Evolutionary conservation across 2,888 invertebrate species (phyloP).

Genomic region (Willowsia nigromaculata): DNA sequence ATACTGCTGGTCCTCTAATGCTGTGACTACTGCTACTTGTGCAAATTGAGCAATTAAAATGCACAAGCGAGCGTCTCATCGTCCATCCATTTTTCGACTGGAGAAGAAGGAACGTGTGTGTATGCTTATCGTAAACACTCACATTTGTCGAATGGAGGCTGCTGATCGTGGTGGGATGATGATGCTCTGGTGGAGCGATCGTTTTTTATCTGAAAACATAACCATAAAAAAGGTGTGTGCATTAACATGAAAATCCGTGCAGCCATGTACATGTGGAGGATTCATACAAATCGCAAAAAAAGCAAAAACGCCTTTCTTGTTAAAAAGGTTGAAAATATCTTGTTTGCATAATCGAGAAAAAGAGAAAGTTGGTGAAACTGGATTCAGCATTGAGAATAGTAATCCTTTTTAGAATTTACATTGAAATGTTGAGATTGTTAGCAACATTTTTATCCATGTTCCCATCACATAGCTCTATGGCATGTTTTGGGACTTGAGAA

Average conservation of each 20-base stretch:
- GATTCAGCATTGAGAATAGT: not conserved
- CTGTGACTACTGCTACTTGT: not conserved
- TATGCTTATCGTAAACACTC: not conserved
- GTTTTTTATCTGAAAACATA: conserved; percentile 31
- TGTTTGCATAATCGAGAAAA: not conserved
- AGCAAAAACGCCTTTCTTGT: not conserved
- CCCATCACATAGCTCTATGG: not conserved
- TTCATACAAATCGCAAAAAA: not conserved
- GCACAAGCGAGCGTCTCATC: conserved; percentile 56
- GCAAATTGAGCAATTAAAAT: conserved; percentile 65
- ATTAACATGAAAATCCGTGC: conserved; percentile 8
- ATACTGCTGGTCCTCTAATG: not conserved
- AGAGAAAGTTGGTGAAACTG: not conserved
- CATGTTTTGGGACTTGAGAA: not conserved
- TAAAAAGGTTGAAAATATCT: not conserved
- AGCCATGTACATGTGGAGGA: not conserved
- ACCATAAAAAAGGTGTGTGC: conserved; percentile 24
- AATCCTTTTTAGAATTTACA: not conserved
- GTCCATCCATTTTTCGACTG: conserved; percentile 33
- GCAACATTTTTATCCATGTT: not conserved
- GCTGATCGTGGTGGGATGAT: not conserved
- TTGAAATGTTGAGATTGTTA: not conserved
- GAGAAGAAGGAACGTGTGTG: not conserved
- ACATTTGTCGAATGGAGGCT: not conserved
- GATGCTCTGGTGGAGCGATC: not conserved